phyloP scores from a whole-genome alignment of 1,140 invertebrate species.

The Tyrophagus putrescentiae region DNA sequence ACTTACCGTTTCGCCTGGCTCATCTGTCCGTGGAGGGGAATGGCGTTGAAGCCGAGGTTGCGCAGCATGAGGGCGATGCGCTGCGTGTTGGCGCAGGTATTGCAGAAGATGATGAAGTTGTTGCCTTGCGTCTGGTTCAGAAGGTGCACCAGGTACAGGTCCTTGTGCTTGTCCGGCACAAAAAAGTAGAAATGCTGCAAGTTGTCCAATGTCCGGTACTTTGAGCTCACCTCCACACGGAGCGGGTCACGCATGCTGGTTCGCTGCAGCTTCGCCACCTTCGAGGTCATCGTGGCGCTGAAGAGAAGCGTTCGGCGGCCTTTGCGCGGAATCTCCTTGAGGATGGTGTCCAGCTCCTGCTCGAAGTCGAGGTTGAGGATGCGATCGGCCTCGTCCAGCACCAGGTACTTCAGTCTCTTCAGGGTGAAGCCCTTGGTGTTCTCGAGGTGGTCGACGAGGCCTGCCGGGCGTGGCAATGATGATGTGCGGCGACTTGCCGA shows the following conservation, averaged over 20 bases:
- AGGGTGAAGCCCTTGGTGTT: background rate
- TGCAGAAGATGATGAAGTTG: slow-evolving; percentile 92
- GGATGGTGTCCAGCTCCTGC: background rate
- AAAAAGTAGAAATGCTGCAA: slow-evolving; percentile 89
- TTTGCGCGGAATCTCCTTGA: slow-evolving; percentile 31
- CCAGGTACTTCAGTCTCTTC: slow-evolving; percentile 27
- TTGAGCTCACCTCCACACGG: slow-evolving; percentile 85
- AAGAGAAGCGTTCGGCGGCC: slow-evolving; percentile 73
- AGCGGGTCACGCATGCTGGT: slow-evolving; percentile 78
- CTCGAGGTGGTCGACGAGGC: slow-evolving; percentile 35
- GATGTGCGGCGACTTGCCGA: slow-evolving; percentile 33
- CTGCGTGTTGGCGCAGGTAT: slow-evolving; percentile 81
- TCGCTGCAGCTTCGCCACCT: slow-evolving; percentile 76
- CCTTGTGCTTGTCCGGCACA: slow-evolving; percentile 91
- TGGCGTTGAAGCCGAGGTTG: slow-evolving; percentile 70
- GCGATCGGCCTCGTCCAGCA: slow-evolving; percentile 17
- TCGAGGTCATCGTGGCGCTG: slow-evolving; percentile 96
- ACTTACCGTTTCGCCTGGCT: slow-evolving; percentile 79
- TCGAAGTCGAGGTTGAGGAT: slow-evolving; percentile 30
- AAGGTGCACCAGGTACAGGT: slow-evolving; percentile 89
- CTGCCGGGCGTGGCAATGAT: background rate
- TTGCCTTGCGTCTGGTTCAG: slow-evolving; percentile 90
- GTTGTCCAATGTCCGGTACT: slow-evolving; percentile 95
- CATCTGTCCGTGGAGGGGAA: slow-evolving; percentile 95
- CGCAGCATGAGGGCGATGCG: slow-evolving; percentile 70